phyloP scores from a whole-genome alignment of 2,888 invertebrate species.

The Amphipoea lucens region DNA sequence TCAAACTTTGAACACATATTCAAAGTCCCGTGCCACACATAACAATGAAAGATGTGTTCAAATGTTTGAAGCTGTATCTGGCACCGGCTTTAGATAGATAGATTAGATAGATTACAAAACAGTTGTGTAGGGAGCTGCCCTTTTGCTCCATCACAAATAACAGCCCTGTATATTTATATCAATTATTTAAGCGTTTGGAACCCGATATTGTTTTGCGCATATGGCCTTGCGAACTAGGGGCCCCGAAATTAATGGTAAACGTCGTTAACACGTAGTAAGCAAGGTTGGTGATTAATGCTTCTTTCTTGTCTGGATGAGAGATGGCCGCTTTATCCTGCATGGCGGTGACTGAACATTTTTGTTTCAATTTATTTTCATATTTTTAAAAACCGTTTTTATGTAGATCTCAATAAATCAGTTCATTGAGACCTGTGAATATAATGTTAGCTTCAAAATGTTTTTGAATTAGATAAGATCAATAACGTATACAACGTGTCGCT shows the following conservation, averaged over 20 bases:
- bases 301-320: not conserved
- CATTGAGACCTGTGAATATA: not conserved
- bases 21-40: too few relatives aligned
- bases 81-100: too few relatives aligned
- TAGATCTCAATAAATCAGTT: not conserved
- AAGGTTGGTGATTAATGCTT: conserved; percentile 13
- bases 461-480: not conserved
- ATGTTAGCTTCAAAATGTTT: not conserved
- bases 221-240: not conserved
- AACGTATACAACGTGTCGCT: not conserved
- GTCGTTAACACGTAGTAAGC: conserved; percentile 7
- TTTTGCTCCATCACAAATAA: not conserved
- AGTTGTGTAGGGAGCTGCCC: not conserved
- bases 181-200: not conserved
- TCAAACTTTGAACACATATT: too few relatives aligned
- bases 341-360: not conserved
- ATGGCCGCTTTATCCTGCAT: not conserved
- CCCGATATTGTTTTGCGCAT: not conserved
- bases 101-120: not conserved
- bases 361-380: not conserved
- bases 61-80: too few relatives aligned
- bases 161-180: not conserved
- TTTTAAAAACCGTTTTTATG: not conserved
- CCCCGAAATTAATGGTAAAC: conserved; percentile 7
- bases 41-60: too few relatives aligned